Percentiles rank a stretch among this genome's conserved stretches.
These are phyloP conservation scores for Rhizoglyphus robini DNA, from an alignment of 1,140 invertebrate species.

Conservation along the genomic window DNA sequence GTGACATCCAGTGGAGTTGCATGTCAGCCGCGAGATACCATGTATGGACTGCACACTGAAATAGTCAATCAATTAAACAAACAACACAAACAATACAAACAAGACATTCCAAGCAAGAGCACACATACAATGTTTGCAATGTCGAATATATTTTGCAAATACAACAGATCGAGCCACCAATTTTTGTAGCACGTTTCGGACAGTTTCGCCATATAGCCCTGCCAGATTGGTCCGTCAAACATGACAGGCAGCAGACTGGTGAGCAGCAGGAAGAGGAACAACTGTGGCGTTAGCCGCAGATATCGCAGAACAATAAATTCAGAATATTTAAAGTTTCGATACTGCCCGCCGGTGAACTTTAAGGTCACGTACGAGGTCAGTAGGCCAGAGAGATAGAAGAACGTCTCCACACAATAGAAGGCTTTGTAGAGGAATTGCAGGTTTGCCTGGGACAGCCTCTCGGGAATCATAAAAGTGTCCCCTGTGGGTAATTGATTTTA, in stretches of 20 bases:
- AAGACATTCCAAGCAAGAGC: no score
- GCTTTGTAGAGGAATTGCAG: conserved; percentile 7
- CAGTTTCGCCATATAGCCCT: conserved; percentile 22
- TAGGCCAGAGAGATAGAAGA: conserved; percentile 25
- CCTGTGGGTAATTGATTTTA: no score
- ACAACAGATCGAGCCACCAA: conserved; percentile 30
- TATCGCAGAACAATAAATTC: conserved; percentile 26
- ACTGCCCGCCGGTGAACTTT: conserved; percentile 19
- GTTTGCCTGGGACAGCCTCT: neutral
- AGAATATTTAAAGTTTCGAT: conserved; percentile 23
- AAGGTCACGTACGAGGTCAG: conserved; percentile 23
- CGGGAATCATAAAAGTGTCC: neutral
- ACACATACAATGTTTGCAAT: conserved; percentile 27
- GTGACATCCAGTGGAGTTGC: conserved; percentile 31
- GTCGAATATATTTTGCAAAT: conserved; percentile 29
- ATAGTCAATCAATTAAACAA: neutral
- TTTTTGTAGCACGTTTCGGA: conserved; percentile 27
- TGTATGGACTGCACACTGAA: conserved; percentile 31
- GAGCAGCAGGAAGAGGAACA: conserved; percentile 25
- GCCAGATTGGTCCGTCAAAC: conserved; percentile 26
- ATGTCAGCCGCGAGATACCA: conserved; percentile 35
- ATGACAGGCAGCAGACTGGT: conserved; percentile 25
- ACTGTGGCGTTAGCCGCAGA: conserved; percentile 27
- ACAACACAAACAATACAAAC: neutral
- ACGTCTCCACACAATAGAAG: conserved; percentile 12